Base-by-base conservation (phyloP, 2,888 invertebrate species). In the Acanthoscelides obtectus region DNA sequence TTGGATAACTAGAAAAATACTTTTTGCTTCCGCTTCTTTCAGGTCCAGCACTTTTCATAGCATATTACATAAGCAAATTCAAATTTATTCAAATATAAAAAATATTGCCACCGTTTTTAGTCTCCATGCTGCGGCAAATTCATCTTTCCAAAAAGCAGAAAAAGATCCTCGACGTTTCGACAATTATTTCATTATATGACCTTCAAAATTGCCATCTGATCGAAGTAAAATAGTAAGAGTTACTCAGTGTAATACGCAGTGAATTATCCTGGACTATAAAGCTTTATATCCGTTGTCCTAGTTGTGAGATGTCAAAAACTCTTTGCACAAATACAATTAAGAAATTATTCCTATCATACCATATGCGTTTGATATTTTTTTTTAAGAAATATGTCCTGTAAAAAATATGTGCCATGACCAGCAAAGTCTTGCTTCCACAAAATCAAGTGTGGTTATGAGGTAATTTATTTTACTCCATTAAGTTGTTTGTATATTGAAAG, bases 1-100 rank as follows among this genome's bases (percentile, higher is more conserved):
- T 19, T 70, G 71, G 71, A 70, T 22, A 73, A 72, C 70, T 64
- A 45, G 12, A 45, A 45, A 45, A 45, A 45, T 45, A 45, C 45
- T 45, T 45, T 12, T 45, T 45, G 25, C 25, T 3, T 45, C 45
- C 45, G 45, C 17, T 45, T 17, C 45, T 45, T 45, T 12, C 12
- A 6, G 17, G 45, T 12, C 45, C 45, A 4, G 45, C 45, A 25
- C 25, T 25, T n/a, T 45, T 45, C 45, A 12, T 12, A 6, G 12
- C 25, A 25, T 25, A 45, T 17, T 45, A 12, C 45, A 45, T 17
- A 1, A 6, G 3, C 3, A 45, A 45, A n/a, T n/a, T n/a, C n/a
- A n/a, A n/a, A n/a, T n/a, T n/a, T n/a, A n/a, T n/a, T n/a, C n/a
- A n/a, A n/a, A n/a, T n/a, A n/a, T n/a, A n/a, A n/a, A n/a, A n/a